Percentiles rank a stretch among this genome's conserved stretches.
Conservation (phyloP, 2,113 vertebrate species). For the Rhinoderma darwinii region DNA sequence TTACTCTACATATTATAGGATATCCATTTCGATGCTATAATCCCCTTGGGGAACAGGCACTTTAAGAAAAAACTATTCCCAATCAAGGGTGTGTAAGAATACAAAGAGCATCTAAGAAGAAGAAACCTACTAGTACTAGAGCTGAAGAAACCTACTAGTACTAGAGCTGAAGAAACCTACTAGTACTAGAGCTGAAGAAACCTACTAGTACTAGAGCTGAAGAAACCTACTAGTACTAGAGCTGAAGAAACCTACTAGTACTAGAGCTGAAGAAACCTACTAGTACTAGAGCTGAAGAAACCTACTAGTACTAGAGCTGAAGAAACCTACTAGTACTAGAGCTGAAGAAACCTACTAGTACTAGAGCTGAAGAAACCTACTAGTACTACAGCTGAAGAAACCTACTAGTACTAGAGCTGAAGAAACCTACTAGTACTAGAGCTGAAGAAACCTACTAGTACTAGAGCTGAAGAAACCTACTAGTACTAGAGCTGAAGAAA, state of each 20-base stretch:
- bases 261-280: neutral
- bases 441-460: neutral
- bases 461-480: neutral
- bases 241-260: neutral
- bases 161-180: neutral
- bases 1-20: neutral
- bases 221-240: neutral
- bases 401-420: neutral
- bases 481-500: neutral
- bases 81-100: neutral
- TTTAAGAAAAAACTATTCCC: slow-evolving; percentile 3
- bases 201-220: neutral
- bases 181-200: neutral
- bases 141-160: neutral
- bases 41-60: neutral
- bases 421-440: neutral
- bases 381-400: neutral
- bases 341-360: neutral
- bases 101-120: neutral
- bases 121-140: neutral
- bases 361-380: neutral
- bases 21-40: slow-evolving; percentile 4
- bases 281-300: neutral
- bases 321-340: neutral
- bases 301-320: neutral